phyloP scores from a whole-genome alignment of 2,888 invertebrate genomes.

The Parnassius orleans region DNA sequence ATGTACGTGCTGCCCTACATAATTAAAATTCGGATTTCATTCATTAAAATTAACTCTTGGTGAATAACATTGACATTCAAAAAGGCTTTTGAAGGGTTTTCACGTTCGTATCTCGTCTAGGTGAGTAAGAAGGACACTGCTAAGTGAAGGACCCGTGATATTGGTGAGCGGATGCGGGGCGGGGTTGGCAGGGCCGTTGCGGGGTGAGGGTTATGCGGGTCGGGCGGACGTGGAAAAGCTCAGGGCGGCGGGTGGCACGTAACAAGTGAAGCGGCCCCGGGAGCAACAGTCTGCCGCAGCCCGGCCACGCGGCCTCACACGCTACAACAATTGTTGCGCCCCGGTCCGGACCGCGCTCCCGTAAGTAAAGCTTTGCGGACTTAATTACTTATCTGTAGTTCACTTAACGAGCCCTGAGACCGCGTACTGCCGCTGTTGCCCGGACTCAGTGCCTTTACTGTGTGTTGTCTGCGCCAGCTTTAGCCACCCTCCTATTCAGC shows the following conservation, averaged over 20 bases:
- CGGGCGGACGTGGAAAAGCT: conserved; percentile 45
- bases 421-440: conserved; percentile 21
- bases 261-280: conserved; percentile 80
- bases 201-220: conserved; percentile 43
- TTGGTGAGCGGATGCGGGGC: conserved; percentile 66
- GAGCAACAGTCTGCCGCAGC: conserved; percentile 81
- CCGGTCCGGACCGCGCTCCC: conserved; percentile 38
- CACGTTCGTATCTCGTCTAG: conserved; percentile 40
- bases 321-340: conserved; percentile 55
- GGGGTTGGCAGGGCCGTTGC: conserved; percentile 51
- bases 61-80: conserved; percentile 27
- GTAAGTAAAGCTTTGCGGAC: conserved; percentile 65
- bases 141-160: conserved; percentile 69
- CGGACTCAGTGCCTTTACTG: conserved; percentile 25
- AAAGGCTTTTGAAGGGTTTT: conserved; percentile 30
- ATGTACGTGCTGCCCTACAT: neutral
- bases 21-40: conserved; percentile 15
- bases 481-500: conserved; percentile 35
- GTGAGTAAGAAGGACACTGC: conserved; percentile 66
- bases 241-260: conserved; percentile 72
- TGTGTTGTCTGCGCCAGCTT: conserved; percentile 28
- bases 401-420: conserved; percentile 34
- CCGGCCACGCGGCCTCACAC: conserved; percentile 76
- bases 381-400: conserved; percentile 50
- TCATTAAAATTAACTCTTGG: conserved; percentile 28